These are phyloP conservation scores for Parthenolecanium corni DNA, from an alignment of 2,888 invertebrate genomes.

Conservation along the genomic window DNA sequence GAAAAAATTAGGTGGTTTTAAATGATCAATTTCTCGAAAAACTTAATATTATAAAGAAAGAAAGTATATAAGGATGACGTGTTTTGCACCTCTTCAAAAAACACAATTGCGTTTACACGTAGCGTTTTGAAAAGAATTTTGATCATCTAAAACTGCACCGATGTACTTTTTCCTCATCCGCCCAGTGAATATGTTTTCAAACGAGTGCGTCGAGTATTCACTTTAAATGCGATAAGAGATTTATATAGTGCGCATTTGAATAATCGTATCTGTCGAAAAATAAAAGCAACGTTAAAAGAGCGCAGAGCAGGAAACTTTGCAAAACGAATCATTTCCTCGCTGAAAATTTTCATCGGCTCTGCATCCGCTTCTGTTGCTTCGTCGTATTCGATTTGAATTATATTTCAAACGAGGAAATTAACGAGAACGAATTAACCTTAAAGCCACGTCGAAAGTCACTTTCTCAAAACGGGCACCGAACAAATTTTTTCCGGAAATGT, in stretches of 20 bases:
- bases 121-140: too few species aligned
- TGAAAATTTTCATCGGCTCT: conserved; percentile 5
- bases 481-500: conserved; percentile 16
- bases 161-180: not conserved
- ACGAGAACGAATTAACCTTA: conserved; percentile 13
- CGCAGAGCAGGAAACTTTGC: conserved; percentile 15
- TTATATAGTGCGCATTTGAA: too few species aligned
- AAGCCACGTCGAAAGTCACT: not conserved
- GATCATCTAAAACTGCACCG: not conserved
- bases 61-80: too few species aligned
- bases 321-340: conserved; percentile 10
- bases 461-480: not conserved
- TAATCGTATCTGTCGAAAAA: too few species aligned
- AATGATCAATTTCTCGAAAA: too few species aligned
- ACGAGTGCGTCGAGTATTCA: not conserved
- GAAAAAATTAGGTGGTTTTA: too few species aligned
- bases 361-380: not conserved
- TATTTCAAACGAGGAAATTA: conserved; percentile 26
- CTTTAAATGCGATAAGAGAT: too few species aligned
- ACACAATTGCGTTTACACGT: too few species aligned
- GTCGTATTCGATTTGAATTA: conserved; percentile 22
- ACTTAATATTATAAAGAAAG: too few species aligned
- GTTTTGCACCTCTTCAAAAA: too few species aligned
- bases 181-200: not conserved
- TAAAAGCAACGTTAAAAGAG: not conserved